Conservation (phyloP, 2,888 invertebrate species). For the Microchrysa polita region DNA sequence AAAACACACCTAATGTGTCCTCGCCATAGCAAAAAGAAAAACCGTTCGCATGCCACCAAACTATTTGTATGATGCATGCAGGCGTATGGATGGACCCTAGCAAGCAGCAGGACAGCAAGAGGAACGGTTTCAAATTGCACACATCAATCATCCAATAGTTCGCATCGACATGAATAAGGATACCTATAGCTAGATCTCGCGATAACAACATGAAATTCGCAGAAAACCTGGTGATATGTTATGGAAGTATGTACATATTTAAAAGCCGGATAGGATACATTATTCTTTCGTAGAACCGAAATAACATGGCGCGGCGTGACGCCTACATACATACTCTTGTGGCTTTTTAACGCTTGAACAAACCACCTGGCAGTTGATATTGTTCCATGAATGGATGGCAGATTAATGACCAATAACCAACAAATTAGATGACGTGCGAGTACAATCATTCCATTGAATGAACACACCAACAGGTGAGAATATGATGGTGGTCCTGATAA, state of each 20-base stretch:
- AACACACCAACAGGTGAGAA: neutral
- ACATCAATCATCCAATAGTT: conserved; percentile 38
- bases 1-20: no score
- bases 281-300: neutral
- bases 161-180: neutral
- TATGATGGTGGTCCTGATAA: neutral
- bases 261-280: neutral
- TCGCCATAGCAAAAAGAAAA: neutral
- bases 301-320: neutral
- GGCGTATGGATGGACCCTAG: neutral
- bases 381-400: conserved; percentile 10
- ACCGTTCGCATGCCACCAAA: conserved; percentile 16
- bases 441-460: conserved; percentile 31
- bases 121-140: conserved; percentile 36
- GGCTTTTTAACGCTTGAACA: conserved; percentile 11
- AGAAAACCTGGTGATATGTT: neutral
- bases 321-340: no score
- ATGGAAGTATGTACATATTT: no score
- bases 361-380: neutral
- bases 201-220: neutral
- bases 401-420: conserved; percentile 37
- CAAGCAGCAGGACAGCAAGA: neutral
- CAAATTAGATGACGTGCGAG: conserved; percentile 31
- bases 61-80: conserved; percentile 25
- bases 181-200: no score